Evolutionary conservation across 2,888 invertebrate species (phyloP).

Genomic region (Pseudococcus longispinus): DNA sequence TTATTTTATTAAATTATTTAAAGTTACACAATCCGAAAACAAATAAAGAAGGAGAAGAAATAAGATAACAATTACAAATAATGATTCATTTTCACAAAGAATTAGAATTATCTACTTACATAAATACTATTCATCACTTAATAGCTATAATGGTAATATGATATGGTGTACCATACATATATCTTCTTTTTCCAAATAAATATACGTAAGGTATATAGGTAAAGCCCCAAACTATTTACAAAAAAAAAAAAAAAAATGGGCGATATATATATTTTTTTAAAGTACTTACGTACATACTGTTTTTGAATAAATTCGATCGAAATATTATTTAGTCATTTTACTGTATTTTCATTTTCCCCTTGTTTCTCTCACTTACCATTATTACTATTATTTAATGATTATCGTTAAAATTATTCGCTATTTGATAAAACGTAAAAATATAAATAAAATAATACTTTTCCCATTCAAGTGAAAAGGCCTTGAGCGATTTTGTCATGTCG

Average conservation of each 20-base stretch:
- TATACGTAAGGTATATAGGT: not conserved
- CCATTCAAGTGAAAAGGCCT: conserved; percentile 40
- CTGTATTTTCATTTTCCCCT: not conserved
- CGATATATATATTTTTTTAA: not conserved
- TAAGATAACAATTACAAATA: conserved; percentile 37
- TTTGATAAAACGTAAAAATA: conserved; percentile 38
- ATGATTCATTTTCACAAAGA: conserved; percentile 28
- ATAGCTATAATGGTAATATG: conserved; percentile 53
- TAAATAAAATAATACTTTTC: conserved; percentile 42
- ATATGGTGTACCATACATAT: conserved; percentile 42
- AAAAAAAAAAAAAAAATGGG: not conserved
- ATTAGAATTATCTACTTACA: conserved; percentile 53
- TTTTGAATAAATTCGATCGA: not conserved
- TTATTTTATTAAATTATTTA: conserved; percentile 47
- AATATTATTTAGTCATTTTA: not conserved
- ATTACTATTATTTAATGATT: conserved; percentile 47
- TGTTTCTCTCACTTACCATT: conserved; percentile 44
- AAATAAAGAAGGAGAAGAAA: not conserved
- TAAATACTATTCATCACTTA: conserved; percentile 46
- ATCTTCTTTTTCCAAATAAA: conserved; percentile 17
- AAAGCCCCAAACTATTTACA: not conserved
- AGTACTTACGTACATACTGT: not conserved
- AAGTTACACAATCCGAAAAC: conserved; percentile 50
- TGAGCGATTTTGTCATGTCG: conserved; percentile 45
- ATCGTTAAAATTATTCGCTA: conserved; percentile 29